These are phyloP conservation scores for Globia sparganii DNA, from an alignment of 2,888 invertebrate species.

Conservation along the genomic window DNA sequence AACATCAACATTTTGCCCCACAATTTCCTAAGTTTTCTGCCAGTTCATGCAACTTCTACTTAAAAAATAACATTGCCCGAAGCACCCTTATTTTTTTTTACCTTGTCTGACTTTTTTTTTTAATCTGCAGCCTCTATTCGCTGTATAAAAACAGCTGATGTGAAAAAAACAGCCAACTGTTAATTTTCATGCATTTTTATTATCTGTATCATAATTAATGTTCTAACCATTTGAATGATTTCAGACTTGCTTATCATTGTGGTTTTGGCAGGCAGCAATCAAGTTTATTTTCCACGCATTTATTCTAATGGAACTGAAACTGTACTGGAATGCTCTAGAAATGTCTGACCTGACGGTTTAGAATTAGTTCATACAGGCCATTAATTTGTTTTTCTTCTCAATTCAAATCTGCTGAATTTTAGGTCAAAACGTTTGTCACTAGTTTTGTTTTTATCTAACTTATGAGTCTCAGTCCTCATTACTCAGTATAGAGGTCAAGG, in stretches of 20 bases:
- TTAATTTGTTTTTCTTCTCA: slow-evolving; percentile 21
- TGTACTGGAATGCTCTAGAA: slow-evolving; percentile 23
- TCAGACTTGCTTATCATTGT: slow-evolving; percentile 42
- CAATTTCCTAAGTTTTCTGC: neutral
- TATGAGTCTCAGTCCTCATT: neutral
- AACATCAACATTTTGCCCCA: neutral
- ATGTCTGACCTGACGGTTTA: slow-evolving; percentile 25
- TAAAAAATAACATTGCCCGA: neutral
- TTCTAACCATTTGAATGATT: slow-evolving; percentile 23
- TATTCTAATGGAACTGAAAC: slow-evolving; percentile 29
- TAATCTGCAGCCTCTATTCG: neutral
- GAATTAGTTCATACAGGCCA: slow-evolving; percentile 19
- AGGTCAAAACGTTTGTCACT: slow-evolving; percentile 30
- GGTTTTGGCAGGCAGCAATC: slow-evolving; percentile 33
- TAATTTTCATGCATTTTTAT: slow-evolving; percentile 28
- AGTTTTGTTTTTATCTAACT: slow-evolving; percentile 12
- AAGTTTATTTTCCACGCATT: neutral
- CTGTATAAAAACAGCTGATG: slow-evolving; percentile 9
- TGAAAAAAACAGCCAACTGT: neutral
- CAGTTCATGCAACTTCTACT: neutral
- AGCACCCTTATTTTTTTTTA: too few relatives aligned
- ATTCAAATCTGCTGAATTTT: slow-evolving; percentile 12
- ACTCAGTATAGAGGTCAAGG: neutral
- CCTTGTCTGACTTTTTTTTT: neutral
- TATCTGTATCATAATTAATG: slow-evolving; percentile 15